These are phyloP conservation scores for Girardinus metallicus DNA, from an alignment of 2,797 vertebrate genomes.

Conservation along the genomic window DNA sequence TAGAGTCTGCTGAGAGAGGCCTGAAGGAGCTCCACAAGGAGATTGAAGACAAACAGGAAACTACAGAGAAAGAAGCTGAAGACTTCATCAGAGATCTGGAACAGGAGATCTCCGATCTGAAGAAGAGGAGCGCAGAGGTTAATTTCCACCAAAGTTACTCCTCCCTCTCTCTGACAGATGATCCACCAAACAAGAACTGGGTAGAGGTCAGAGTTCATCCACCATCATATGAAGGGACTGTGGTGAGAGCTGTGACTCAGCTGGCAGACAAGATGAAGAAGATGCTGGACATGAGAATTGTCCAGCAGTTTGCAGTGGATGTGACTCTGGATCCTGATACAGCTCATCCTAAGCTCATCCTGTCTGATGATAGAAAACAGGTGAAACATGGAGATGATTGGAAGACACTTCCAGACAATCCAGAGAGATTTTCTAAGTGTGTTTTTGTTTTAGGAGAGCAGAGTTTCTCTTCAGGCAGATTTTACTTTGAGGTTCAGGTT, in stretches of 20 bases:
- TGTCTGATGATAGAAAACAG: constrained; percentile 4
- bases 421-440: not conserved
- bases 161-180: not conserved
- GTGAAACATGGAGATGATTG: not conserved
- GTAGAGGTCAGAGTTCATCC: not conserved
- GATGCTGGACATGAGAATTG: not conserved
- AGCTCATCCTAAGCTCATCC: not conserved
- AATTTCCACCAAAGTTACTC: not conserved
- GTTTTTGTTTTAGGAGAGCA: not conserved
- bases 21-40: not conserved
- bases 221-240: not conserved
- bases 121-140: not conserved
- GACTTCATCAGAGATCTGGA: not conserved
- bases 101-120: not conserved
- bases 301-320: constrained; percentile 2
- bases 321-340: constrained; percentile 8
- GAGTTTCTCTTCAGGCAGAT: constrained; percentile 7
- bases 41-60: not conserved
- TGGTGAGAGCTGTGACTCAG: not conserved
- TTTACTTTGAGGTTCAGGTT: constrained; percentile 16
- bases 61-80: not conserved
- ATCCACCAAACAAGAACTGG: constrained; percentile 1
- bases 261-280: not conserved
- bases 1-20: not conserved
- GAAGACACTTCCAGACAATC: not conserved